Evolutionary conservation across 2,113 vertebrate genomes (phyloP), one percentile per base, ranked within the genome.

Genomic region (Malurus alboscapulatus): DNA sequence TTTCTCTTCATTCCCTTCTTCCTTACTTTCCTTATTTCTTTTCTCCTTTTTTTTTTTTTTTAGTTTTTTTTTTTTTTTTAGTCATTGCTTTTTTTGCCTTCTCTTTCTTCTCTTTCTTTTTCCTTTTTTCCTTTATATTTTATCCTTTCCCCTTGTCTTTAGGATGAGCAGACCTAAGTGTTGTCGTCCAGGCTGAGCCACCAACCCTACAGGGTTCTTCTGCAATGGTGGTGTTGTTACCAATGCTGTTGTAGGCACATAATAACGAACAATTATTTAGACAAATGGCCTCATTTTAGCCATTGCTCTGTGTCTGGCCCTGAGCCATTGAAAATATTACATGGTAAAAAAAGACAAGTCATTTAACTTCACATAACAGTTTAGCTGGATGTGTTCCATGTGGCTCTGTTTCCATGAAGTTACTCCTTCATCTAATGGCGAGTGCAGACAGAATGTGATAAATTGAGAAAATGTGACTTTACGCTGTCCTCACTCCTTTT

Each of bases 91-190:
- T 2, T 10, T 29, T 7, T 17, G 3, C 8, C 12, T 58, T 21
- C 6, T 2, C 3, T 17, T 36, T 10, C 4, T 53, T 15, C 1
- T 6, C 17, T 4, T 20, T 5, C 1, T 2, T 44, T 74, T 59
- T 20, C 5, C 4, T 50, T 47, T 79, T 69, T 21, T 9, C 6
- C 11, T 67, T 54, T 75, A 2, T 26, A 14, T 40, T 44, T 51
- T 34, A 27, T 38, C 12, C 2, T 57, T 47, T 88, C 4, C 7
- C 10, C 25, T 30, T 47, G 21, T 47, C 14, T 73, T 86, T 48
- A 42, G n/a, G 29, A 27, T 62, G 7, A 74, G 29, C 53, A 78
- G 34, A 36, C 12, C 5, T 24, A n/a, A 66, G 9, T 73, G 12
- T 1, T 69, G 5, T 12, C 30, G 29, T 53, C 21, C 34, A 57